phyloP scores from a whole-genome alignment of 2,797 vertebrate genomes.

The Monodelphis domestica region DNA sequence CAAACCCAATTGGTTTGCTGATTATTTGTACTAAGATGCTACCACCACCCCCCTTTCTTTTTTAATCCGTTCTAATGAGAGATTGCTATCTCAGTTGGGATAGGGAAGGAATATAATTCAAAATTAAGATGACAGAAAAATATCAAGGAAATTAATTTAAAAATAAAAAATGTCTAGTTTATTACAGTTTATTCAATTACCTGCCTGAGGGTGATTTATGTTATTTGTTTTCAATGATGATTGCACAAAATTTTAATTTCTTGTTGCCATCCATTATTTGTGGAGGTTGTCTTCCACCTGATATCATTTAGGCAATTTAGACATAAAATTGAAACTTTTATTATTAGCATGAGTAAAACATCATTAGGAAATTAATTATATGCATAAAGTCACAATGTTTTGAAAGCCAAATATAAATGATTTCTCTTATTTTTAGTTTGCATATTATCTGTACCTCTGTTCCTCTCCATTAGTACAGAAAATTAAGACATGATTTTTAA shows the following conservation, averaged over 20 bases:
- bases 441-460: not conserved
- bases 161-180: not conserved
- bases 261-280: not conserved
- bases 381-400: not conserved
- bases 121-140: not conserved
- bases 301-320: not conserved
- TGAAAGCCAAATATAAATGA: not conserved
- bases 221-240: not conserved
- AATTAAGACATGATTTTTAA: not conserved
- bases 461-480: not conserved
- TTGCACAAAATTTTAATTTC: not conserved
- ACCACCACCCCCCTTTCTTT: no score
- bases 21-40: no score
- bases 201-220: not conserved
- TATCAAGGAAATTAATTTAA: not conserved
- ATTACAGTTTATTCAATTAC: not conserved
- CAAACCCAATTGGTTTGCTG: no score
- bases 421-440: not conserved
- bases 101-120: not conserved
- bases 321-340: not conserved
- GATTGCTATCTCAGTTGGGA: not conserved
- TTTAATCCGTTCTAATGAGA: not conserved
- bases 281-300: not conserved
- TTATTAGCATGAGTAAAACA: not conserved
- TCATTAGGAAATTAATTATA: not conserved